Conservation (phyloP, 1,140 invertebrate species). For the Megalonaias nervosa region DNA sequence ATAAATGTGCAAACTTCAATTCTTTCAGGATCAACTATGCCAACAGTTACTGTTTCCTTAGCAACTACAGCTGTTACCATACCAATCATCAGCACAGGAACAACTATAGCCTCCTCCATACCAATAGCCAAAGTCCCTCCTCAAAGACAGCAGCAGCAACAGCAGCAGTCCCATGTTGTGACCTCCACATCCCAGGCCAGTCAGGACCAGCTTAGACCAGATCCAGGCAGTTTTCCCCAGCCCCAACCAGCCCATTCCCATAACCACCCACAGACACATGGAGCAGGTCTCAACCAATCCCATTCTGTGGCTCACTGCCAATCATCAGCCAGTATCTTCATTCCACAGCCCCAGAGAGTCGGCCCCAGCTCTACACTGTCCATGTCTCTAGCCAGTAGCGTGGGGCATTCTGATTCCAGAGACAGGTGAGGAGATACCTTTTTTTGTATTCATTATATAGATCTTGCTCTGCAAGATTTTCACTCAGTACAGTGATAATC, state of each 20-base stretch:
- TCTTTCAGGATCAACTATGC: too few relatives aligned
- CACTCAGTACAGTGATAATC: not conserved
- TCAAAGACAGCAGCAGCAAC: slow-evolving; percentile 13
- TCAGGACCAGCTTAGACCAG: slow-evolving; percentile 4
- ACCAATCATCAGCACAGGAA: slow-evolving; percentile 26
- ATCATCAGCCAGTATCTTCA: not conserved
- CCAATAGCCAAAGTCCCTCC: slow-evolving; percentile 31
- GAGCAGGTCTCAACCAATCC: not conserved
- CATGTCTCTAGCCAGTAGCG: not conserved
- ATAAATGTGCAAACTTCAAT: too few relatives aligned
- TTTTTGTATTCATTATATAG: not conserved
- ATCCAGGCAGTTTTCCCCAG: slow-evolving; percentile 14
- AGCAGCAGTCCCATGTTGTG: not conserved
- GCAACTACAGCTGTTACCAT: slow-evolving; percentile 32
- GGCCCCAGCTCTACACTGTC: not conserved
- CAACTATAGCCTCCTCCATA: slow-evolving; percentile 12
- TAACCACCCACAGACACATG: not conserved
- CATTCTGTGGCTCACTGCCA: not conserved
- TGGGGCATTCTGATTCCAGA: not conserved
- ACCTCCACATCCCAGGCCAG: slow-evolving; percentile 1
- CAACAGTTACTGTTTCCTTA: slow-evolving; percentile 24
- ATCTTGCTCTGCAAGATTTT: not conserved
- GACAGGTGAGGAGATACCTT: not conserved
- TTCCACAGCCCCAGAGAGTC: not conserved
- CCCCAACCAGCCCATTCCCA: slow-evolving; percentile 23